Percentiles rank a stretch among this genome's conserved stretches.
These are phyloP conservation scores for Climacteris rufus DNA, from an alignment of 2,113 vertebrate species.

Conservation along the genomic window DNA sequence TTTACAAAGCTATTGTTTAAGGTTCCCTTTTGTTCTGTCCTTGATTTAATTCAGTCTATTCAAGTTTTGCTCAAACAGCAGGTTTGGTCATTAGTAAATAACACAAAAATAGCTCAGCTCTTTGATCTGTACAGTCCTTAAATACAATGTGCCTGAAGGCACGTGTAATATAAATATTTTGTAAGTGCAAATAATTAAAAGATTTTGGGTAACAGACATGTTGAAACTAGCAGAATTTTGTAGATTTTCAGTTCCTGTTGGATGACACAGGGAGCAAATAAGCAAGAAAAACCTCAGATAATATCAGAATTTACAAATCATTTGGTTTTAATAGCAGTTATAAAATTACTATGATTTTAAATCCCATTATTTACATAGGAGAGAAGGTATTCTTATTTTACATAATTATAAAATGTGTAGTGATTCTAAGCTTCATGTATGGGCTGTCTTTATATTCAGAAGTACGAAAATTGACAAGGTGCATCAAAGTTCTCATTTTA, in stretches of 20 bases:
- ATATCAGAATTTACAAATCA: not conserved
- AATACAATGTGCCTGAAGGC: not conserved
- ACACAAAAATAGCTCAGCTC: not conserved
- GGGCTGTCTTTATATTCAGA: not conserved
- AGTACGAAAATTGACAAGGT: not conserved
- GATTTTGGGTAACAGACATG: constrained; percentile 13
- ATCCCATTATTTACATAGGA: not conserved
- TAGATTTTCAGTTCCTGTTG: not conserved
- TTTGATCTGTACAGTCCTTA: constrained; percentile 28
- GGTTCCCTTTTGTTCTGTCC: constrained; percentile 10
- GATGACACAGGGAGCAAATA: not conserved
- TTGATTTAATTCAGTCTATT: constrained; percentile 32
- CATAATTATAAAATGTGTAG: not conserved
- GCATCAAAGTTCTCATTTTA: not conserved
- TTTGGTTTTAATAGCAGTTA: not conserved
- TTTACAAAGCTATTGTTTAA: constrained; percentile 23
- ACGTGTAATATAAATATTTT: constrained; percentile 35
- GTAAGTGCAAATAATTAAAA: constrained; percentile 42
- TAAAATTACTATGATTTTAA: not conserved
- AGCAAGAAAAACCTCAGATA: not conserved
- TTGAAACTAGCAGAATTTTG: constrained; percentile 29
- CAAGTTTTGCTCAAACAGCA: constrained; percentile 47
- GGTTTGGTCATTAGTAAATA: constrained; percentile 45
- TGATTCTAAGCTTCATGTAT: not conserved
- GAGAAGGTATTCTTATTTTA: not conserved